Percentiles rank a stretch among this genome's conserved stretches.
phyloP scores from a whole-genome alignment of 2,888 invertebrate species.

The Drosophila sordidapex region DNA sequence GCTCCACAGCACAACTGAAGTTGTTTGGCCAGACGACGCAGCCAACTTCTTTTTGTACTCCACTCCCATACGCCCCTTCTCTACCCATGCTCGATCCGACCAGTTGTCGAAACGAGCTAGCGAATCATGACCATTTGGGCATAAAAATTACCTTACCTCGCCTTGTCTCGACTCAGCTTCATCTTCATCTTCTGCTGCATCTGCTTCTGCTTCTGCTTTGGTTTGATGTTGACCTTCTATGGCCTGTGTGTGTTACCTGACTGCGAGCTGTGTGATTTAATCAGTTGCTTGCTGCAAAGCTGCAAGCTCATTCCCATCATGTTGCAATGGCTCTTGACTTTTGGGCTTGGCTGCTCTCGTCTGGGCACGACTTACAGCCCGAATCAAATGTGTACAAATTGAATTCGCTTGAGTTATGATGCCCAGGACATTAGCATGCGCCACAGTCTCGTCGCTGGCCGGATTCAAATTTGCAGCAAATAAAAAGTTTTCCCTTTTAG shows the following conservation, averaged over 20 bases:
- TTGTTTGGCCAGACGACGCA: constrained; percentile 71
- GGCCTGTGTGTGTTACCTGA: constrained; percentile 54
- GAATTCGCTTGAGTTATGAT: constrained; percentile 65
- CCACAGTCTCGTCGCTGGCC: not conserved
- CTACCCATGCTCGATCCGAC: constrained; percentile 7
- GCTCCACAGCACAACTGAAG: constrained; percentile 49
- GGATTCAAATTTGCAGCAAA: constrained; percentile 55
- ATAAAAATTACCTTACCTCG: constrained; percentile 70
- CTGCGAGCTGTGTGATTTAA: constrained; percentile 26
- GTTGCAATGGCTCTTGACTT: constrained; percentile 48
- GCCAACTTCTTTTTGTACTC: constrained; percentile 30
- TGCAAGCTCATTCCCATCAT: constrained; percentile 31
- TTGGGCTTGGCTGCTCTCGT: constrained; percentile 30
- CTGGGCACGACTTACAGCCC: constrained; percentile 24
- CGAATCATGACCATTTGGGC: constrained; percentile 77
- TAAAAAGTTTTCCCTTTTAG: constrained; percentile 36
- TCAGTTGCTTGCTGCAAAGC: constrained; percentile 47
- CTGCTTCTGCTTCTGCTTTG: constrained; percentile 4
- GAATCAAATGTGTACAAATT: constrained; percentile 52
- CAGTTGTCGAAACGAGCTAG: constrained; percentile 46
- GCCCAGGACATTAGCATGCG: constrained; percentile 40
- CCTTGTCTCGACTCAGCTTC: constrained; percentile 10
- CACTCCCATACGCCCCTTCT: not conserved
- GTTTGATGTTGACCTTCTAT: constrained; percentile 60
- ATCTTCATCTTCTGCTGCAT: constrained; percentile 12